Percentiles rank a stretch among this genome's conserved stretches.
Conservation (phyloP, 2,888 invertebrate genomes). For the Graphium colonna region DNA sequence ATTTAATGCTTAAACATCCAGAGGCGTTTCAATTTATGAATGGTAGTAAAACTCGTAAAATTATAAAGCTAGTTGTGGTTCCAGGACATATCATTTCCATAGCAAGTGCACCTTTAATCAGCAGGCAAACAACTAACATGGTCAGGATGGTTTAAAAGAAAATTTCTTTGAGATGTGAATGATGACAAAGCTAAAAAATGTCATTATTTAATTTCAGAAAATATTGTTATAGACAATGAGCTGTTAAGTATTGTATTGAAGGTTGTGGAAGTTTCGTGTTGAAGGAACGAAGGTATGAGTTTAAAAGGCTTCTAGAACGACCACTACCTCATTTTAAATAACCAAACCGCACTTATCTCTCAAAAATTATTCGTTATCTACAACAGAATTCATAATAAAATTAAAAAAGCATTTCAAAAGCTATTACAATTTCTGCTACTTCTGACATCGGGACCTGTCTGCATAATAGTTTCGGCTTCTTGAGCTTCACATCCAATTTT, state of each 20-base stretch:
- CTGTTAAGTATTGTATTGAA: slow-evolving; percentile 37
- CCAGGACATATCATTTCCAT: too few relatives aligned
- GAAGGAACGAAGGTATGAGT: too few relatives aligned
- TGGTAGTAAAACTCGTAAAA: too few relatives aligned
- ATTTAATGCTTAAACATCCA: too few relatives aligned
- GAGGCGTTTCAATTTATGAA: too few relatives aligned
- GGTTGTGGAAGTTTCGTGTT: too few relatives aligned
- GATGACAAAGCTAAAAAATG: slow-evolving; percentile 35
- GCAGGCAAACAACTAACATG: slow-evolving; percentile 16
- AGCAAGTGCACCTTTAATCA: too few relatives aligned
- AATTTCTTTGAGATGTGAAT: slow-evolving; percentile 21
- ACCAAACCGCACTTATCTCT: slow-evolving; percentile 30
- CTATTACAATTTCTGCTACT: slow-evolving; percentile 32
- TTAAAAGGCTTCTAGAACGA: slow-evolving; percentile 33
- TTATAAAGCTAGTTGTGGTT: too few relatives aligned
- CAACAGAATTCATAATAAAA: slow-evolving; percentile 30
- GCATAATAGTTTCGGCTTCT: slow-evolving; percentile 30
- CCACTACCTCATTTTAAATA: slow-evolving; percentile 26
- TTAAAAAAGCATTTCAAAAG: slow-evolving; percentile 29
- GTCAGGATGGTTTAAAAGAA: slow-evolving; percentile 12
- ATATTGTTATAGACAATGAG: slow-evolving; percentile 39
- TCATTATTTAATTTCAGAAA: slow-evolving; percentile 42
- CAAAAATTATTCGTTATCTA: slow-evolving; percentile 29
- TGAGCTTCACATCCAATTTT: slow-evolving; percentile 26
- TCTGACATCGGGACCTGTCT: slow-evolving; percentile 36